Evolutionary conservation across 1,140 invertebrate species (phyloP), one percentile per base, ranked within the genome.

Genomic region (Eulimnadia texana): DNA sequence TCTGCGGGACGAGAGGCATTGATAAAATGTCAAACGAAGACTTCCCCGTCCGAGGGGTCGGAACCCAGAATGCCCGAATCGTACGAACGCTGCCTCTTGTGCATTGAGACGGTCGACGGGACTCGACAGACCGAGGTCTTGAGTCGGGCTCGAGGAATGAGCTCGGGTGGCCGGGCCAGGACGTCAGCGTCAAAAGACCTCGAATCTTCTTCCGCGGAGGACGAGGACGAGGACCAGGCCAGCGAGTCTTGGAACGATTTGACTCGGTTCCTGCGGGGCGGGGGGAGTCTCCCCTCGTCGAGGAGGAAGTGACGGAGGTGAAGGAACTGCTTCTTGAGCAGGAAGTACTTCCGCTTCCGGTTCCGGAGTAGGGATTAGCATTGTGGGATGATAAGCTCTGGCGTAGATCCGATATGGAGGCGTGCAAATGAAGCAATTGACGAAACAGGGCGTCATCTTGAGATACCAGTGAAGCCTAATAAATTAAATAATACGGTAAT

Each of bases 391-490:
- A 33, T 19, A 27, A 54, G 23, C 28, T 23, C 23, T 27, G 24
- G 47, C 51, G 50, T 28, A 70, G 63, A 50, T 68, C 66, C 6
- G 65, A 64, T 51, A 70, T 70, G 6, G 68, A 69, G 27, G 67
- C 67, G 59, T 70, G 64, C 11, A 70, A 63, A 3, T 67, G 64
- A 22, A 70, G 61, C 9, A 70, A 65, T 60, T 70, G 68, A 6
- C 64, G 64, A 60, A 70, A 70, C 56, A 70, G 68, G 51, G 67
- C 66, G 64, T 70, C 68, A 61, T 70, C 70, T 63, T 70, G 66
- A 27, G 62, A 62, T 49, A 70, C 67, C 54, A 70, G 60, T 10
- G 68, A 69, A n/a, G 64, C 66, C 69, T 19, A 58, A 66, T 51
- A n/a, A 51, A 61, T 61, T 1, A 11, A 52, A 52, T 11, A 19